Evolutionary conservation across 1,140 invertebrate genomes (phyloP).

Genomic region (Phthorimaea operculella): DNA sequence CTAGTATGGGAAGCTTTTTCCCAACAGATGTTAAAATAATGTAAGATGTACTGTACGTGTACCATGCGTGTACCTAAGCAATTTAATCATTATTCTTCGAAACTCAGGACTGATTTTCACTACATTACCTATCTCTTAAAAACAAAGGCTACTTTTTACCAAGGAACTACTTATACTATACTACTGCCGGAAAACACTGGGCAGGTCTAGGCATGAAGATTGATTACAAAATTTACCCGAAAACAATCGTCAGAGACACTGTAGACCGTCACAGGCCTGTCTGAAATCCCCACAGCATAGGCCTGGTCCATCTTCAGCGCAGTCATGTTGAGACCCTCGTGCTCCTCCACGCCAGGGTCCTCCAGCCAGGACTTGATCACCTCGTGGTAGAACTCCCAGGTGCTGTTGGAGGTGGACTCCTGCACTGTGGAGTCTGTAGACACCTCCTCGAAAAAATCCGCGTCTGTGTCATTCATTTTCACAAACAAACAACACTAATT

Average conservation of each 20-base stretch:
- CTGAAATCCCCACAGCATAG: constrained; percentile 60
- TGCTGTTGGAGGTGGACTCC: constrained; percentile 20
- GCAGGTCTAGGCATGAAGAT: too few species aligned
- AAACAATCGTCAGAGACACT: constrained; percentile 71
- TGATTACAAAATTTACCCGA: constrained; percentile 66
- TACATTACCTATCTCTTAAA: too few species aligned
- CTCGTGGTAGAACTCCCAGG: constrained; percentile 51
- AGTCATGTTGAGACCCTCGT: constrained; percentile 52
- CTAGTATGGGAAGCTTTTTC: too few species aligned
- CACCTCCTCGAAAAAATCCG: neutral
- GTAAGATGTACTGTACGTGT: too few species aligned
- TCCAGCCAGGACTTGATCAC: constrained; percentile 57
- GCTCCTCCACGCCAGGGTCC: constrained; percentile 48
- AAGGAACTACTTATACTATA: too few species aligned
- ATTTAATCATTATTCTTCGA: too few species aligned
- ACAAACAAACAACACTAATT: neutral
- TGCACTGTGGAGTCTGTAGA: neutral
- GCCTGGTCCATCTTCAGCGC: constrained; percentile 70
- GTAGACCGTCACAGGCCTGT: constrained; percentile 63
- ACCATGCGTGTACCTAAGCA: too few species aligned
- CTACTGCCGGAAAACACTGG: too few species aligned
- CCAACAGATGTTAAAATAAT: too few species aligned
- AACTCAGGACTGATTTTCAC: too few species aligned
- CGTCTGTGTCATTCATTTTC: constrained; percentile 42
- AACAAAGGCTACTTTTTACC: too few species aligned